Base-by-base conservation (phyloP, 1,140 invertebrate species). In the Saccostrea glomerata region DNA sequence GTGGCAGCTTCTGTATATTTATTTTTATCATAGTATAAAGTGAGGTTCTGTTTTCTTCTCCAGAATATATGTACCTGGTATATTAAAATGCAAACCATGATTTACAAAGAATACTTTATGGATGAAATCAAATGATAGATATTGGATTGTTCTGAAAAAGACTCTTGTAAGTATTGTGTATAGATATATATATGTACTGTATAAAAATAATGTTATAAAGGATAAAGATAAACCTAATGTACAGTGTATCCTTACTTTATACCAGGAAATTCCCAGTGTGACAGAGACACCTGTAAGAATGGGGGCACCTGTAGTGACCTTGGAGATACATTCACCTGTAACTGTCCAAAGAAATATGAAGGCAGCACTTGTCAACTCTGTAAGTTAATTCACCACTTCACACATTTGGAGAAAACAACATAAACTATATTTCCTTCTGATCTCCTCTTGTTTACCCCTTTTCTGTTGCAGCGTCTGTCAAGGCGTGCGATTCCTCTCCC, bases 301-400 rank as follows among this genome's bases (percentile, higher is more conserved):
- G 92, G 92, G 30, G 94, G 94, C 4, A 92, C 88, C 11, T 94
- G 94, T 89, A 91, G 92, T 15, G 94, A 94, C 54, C 90, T 94
- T 2, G 93, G 90, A 17, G 91, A 92, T 82, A 92, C 93, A 0
- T 94, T 94, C 85, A 91, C 92, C 11, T 94, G 94, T 87, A 84
- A 89, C 56, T 94, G 94, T 91, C 85, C 90, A 0, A 25, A 88
- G 15, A 89, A 89, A 11, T 94, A 97, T 96, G 96, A 97, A 92
- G 97, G 97, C 85, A 97, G 97, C 92, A 97, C 96, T 0, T 97
- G 97, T 36, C 82, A 55, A n/a, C 82, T 84, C 30, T 84, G 82
- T 84, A 56, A 56, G 82, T 17, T 15, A 54, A 12, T 83, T 23
- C 36, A 1, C 11, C 15, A 47, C 13, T 55, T n/a, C n/a, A 54